Evolutionary conservation across 2,113 vertebrate species (phyloP).

Genomic region (Pelecanus crispus): DNA sequence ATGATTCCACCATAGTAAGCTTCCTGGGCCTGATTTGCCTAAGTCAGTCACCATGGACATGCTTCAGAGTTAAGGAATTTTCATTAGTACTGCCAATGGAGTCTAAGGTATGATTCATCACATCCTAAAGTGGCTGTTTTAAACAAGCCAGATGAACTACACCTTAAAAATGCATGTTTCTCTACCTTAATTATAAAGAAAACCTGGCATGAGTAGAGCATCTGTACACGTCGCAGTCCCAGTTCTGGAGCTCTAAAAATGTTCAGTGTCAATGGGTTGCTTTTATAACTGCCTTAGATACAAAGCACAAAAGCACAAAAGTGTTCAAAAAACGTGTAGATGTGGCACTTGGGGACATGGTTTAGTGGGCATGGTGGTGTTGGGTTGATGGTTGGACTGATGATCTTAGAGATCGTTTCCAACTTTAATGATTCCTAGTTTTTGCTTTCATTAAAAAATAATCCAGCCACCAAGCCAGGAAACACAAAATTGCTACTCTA

Average conservation of each 20-base stretch:
- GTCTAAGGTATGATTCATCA: slow-evolving; percentile 5
- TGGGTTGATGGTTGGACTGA: too few species aligned
- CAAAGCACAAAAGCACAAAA: too few species aligned
- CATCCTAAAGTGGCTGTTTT: slow-evolving; percentile 16
- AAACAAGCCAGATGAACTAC: slow-evolving; percentile 5
- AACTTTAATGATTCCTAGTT: too few species aligned
- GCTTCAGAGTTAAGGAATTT: slow-evolving; percentile 1
- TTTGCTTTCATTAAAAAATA: too few species aligned
- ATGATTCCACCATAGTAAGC: background rate
- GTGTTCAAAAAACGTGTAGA: too few species aligned
- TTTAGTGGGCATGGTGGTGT: too few species aligned
- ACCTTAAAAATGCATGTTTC: background rate
- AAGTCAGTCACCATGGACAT: background rate
- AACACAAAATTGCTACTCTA: too few species aligned
- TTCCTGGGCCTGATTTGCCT: slow-evolving; percentile 1
- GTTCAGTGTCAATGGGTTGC: background rate
- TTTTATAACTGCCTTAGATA: background rate
- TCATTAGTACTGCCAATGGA: background rate
- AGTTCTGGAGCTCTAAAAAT: background rate
- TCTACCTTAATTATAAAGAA: background rate
- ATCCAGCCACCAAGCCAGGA: too few species aligned
- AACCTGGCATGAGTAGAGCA: background rate
- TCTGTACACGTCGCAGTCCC: background rate
- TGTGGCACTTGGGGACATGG: too few species aligned
- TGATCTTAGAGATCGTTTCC: too few species aligned